Evolutionary conservation across 2,888 invertebrate species (phyloP).

Genomic region (Resseliella maxima): DNA sequence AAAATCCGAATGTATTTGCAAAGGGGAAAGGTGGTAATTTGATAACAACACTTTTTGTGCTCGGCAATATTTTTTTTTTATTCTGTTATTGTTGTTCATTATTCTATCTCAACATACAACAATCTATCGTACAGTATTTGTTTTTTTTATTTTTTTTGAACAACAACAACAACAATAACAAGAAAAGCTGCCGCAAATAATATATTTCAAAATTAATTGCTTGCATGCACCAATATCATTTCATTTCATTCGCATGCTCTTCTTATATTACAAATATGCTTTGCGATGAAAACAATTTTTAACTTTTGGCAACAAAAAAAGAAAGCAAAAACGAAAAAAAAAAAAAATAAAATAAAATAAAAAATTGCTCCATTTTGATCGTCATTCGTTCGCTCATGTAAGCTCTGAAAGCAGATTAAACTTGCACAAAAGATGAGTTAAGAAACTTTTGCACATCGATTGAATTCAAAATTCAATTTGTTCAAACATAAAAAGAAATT

Average conservation of each 20-base stretch:
- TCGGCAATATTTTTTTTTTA: neutral
- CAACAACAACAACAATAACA: neutral
- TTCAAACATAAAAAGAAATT: conserved; percentile 8
- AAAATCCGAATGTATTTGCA: neutral
- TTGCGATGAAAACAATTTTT: neutral
- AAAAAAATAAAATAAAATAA: no score
- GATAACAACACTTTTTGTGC: neutral
- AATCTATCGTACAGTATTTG: neutral
- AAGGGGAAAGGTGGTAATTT: neutral
- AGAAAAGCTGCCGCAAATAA: neutral
- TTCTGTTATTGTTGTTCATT: no score
- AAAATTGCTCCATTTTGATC: neutral
- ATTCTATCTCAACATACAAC: neutral
- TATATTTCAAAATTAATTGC: neutral
- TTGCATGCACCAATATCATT: neutral
- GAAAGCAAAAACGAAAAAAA: no score
- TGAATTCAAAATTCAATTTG: conserved; percentile 29
- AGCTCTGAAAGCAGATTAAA: conserved; percentile 43
- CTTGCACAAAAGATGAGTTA: conserved; percentile 15
- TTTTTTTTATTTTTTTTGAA: neutral
- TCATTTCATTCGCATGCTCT: no score
- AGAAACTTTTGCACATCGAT: conserved; percentile 45
- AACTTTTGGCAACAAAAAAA: no score
- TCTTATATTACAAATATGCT: no score
- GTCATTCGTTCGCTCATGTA: neutral